phyloP scores from a whole-genome alignment of 1,140 invertebrate species.

The Nilaparvata lugens region DNA sequence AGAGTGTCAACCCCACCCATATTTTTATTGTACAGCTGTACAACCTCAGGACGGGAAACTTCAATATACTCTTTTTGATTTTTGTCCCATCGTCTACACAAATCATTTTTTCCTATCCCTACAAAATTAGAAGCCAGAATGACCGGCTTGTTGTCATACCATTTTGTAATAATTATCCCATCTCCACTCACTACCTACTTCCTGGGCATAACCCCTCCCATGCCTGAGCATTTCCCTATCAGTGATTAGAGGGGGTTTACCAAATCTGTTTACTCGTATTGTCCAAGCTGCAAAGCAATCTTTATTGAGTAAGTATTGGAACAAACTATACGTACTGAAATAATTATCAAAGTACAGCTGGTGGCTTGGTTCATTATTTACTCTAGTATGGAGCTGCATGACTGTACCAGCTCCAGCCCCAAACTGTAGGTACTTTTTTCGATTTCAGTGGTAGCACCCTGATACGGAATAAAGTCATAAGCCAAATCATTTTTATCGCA shows the following conservation, averaged over 20 bases:
- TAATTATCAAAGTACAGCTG: slow-evolving; percentile 16
- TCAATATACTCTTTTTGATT: slow-evolving; percentile 25
- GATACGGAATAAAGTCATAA: slow-evolving; percentile 15
- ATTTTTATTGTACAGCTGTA: slow-evolving; percentile 29
- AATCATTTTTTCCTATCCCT: slow-evolving; percentile 7
- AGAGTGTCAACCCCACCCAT: slow-evolving; percentile 32
- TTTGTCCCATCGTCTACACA: slow-evolving; percentile 29
- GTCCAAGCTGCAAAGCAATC: slow-evolving; percentile 12
- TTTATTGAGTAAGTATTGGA: slow-evolving; percentile 8
- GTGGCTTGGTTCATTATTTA: not conserved
- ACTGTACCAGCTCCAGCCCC: slow-evolving; percentile 4
- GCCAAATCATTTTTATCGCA: slow-evolving; percentile 12
- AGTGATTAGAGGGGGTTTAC: slow-evolving; percentile 7
- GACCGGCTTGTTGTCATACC: slow-evolving; percentile 16
- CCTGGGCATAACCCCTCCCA: slow-evolving; percentile 8
- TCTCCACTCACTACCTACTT: slow-evolving; percentile 12
- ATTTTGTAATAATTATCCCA: slow-evolving; percentile 18
- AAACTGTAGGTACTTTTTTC: not conserved
- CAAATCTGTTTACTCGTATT: slow-evolving; percentile 11
- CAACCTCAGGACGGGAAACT: slow-evolving; percentile 25
- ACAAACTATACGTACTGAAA: slow-evolving; percentile 8
- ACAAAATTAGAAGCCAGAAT: slow-evolving; percentile 20
- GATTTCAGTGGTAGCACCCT: slow-evolving; percentile 3
- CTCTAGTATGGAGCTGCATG: slow-evolving; percentile 1
- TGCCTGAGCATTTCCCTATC: slow-evolving; percentile 8